These are phyloP conservation scores for Scarus forsteni DNA, from an alignment of 2,797 vertebrate genomes.

Conservation along the genomic window DNA sequence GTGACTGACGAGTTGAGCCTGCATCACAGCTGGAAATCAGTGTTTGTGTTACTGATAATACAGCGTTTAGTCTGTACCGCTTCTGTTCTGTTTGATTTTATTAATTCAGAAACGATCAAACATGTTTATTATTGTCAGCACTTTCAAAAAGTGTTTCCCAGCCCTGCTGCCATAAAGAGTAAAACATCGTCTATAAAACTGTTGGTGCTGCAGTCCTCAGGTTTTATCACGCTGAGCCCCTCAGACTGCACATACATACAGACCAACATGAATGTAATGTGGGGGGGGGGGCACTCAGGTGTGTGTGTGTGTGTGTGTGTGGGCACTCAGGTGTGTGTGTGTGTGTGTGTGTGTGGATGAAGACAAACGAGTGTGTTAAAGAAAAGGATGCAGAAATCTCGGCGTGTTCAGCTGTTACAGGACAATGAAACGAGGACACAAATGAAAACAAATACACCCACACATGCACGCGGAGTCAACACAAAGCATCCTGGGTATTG, in stretches of 20 bases:
- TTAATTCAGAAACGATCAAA: no score
- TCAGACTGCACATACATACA: conserved; percentile 13
- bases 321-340: background rate
- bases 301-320: background rate
- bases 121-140: no score
- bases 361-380: conserved; percentile 13
- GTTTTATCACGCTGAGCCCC: background rate
- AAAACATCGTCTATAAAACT: conserved; percentile 7
- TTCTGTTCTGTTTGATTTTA: no score
- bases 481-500: conserved; percentile 52
- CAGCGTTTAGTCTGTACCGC: no score
- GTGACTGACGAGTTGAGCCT: no score
- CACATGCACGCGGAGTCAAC: conserved; percentile 41
- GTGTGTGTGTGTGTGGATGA: no score
- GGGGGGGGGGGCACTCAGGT: conserved; percentile 7
- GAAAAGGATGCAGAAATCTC: conserved; percentile 12
- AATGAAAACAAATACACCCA: conserved; percentile 83
- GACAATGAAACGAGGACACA: conserved; percentile 70
- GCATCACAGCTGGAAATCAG: no score
- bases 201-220: conserved; percentile 5
- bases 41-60: no score
- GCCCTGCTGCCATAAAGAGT: background rate
- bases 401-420: conserved; percentile 45
- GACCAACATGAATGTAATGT: background rate
- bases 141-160: no score